Conservation (phyloP, 2,113 vertebrate species). For the Setophaga kirtlandii region DNA sequence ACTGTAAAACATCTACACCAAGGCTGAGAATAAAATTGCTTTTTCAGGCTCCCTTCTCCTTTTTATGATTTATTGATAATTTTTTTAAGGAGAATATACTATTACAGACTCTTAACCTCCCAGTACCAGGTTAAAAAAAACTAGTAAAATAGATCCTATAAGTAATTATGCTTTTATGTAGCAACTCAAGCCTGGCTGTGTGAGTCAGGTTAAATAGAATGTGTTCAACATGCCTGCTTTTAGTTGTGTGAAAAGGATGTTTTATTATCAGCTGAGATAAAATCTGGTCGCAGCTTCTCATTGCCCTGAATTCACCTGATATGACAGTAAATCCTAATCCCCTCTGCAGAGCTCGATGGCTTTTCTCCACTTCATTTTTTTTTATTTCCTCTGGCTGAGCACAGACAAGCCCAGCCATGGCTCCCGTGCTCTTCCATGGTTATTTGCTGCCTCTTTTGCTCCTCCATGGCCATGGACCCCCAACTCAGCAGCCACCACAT, state of each 20-base stretch:
- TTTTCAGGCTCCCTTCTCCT: neutral
- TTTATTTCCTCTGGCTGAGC: neutral
- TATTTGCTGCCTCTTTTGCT: neutral
- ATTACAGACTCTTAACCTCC: neutral
- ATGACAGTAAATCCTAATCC: constrained; percentile 59
- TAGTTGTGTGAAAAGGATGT: neutral
- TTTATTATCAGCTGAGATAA: constrained; percentile 30
- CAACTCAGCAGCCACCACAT: too few species aligned
- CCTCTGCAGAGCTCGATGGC: neutral
- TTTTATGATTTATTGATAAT: constrained; percentile 4
- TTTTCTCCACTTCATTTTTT: neutral
- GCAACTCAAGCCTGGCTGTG: neutral
- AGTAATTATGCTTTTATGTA: neutral
- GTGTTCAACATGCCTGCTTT: neutral
- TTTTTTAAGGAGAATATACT: neutral
- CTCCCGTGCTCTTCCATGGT: neutral
- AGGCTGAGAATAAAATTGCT: neutral
- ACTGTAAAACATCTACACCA: neutral
- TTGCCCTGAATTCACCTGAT: constrained; percentile 56
- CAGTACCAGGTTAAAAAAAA: accelerated
- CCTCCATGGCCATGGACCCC: accelerated
- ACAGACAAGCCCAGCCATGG: neutral
- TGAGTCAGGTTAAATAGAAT: neutral
- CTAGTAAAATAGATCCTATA: neutral
- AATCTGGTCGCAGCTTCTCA: constrained; percentile 16